These are phyloP conservation scores for Lagria hirta DNA, from an alignment of 2,888 invertebrate genomes.

Conservation along the genomic window DNA sequence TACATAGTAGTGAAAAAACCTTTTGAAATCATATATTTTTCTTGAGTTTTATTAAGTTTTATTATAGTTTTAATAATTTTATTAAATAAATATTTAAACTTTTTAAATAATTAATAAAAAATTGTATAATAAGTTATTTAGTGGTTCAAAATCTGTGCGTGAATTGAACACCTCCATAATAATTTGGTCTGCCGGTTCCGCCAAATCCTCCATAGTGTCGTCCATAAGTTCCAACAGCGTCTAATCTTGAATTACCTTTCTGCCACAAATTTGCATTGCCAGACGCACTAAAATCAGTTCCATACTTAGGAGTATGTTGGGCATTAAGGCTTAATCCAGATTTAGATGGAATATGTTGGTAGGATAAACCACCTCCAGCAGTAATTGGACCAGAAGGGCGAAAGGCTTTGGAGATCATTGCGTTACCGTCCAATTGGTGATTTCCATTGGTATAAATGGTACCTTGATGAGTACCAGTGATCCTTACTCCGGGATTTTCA, in stretches of 20 bases:
- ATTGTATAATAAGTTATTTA: too few species aligned
- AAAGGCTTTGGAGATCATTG: constrained; percentile 36
- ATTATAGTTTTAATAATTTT: too few species aligned
- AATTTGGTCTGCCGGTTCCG: constrained; percentile 35
- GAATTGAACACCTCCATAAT: constrained; percentile 18
- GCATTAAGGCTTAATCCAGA: constrained; percentile 34
- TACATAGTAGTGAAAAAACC: too few species aligned
- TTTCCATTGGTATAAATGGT: constrained; percentile 34
- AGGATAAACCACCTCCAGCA: constrained; percentile 37
- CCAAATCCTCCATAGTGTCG: constrained; percentile 38
- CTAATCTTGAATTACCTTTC: constrained; percentile 36
- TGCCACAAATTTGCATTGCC: constrained; percentile 35
- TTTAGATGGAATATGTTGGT: constrained; percentile 36
- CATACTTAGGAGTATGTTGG: constrained; percentile 31
- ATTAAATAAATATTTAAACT: too few species aligned
- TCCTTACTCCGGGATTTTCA: constrained; percentile 8
- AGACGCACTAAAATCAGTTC: constrained; percentile 37
- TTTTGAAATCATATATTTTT: too few species aligned
- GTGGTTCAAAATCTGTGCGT: constrained; percentile 16
- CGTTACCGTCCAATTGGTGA: constrained; percentile 37
- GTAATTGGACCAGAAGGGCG: constrained; percentile 35
- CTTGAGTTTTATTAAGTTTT: too few species aligned
- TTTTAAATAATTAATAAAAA: too few species aligned
- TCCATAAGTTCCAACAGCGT: constrained; percentile 36
- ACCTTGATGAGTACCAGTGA: constrained; percentile 32